Evolutionary conservation across 2,113 vertebrate species (phyloP).

Genomic region (Otis tarda): DNA sequence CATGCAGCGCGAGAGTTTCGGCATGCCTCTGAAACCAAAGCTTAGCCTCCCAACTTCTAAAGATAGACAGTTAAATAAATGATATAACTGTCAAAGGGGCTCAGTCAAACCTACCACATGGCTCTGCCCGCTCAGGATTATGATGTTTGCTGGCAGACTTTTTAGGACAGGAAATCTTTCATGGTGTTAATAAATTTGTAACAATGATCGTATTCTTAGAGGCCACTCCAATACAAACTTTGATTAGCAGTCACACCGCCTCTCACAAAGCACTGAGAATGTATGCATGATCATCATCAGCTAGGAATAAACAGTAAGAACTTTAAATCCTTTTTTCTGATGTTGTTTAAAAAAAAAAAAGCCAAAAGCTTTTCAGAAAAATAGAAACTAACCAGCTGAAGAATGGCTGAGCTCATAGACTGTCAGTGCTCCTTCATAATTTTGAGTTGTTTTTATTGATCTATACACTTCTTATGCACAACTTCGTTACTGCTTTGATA

Average conservation of each 20-base stretch:
- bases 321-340: background rate
- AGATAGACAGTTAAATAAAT: slow-evolving; percentile 56
- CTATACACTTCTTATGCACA: slow-evolving; percentile 23
- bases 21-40: slow-evolving; percentile 53
- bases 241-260: background rate
- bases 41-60: slow-evolving; percentile 33
- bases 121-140: slow-evolving; percentile 51
- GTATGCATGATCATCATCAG: background rate
- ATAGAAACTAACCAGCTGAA: background rate
- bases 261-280: background rate
- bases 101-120: slow-evolving; percentile 45
- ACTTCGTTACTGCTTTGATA: slow-evolving; percentile 48
- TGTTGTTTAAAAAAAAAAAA: background rate
- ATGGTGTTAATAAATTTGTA: slow-evolving; percentile 34
- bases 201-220: slow-evolving; percentile 40
- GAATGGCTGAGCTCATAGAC: background rate
- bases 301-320: background rate
- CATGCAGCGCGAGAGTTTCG: slow-evolving; percentile 4
- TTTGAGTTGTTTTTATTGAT: slow-evolving; percentile 50
- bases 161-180: slow-evolving; percentile 47
- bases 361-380: slow-evolving; percentile 2
- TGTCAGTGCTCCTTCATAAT: background rate
- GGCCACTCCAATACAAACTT: slow-evolving; percentile 41
- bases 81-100: slow-evolving; percentile 54
- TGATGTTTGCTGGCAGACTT: slow-evolving; percentile 8